Conservation (phyloP, 2,888 invertebrate genomes). For the Nephrotoma appendiculata region DNA sequence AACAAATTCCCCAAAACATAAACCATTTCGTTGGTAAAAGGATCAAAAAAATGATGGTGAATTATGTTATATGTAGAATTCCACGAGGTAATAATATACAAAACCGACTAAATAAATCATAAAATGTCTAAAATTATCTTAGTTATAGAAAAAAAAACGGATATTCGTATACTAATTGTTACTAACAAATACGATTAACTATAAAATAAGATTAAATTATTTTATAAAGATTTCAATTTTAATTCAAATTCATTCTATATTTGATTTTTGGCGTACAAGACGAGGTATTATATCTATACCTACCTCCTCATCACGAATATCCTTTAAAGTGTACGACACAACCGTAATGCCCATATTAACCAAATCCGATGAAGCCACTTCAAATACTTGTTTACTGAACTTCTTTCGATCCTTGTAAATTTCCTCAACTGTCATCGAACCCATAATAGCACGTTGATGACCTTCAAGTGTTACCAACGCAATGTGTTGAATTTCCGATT, state of each 20-base stretch:
- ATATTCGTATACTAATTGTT: neutral
- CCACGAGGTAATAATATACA: neutral
- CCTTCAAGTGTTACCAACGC: conserved; percentile 85
- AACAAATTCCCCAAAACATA: neutral
- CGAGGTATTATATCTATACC: conserved; percentile 11
- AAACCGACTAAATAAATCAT: neutral
- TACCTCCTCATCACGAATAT: conserved; percentile 90
- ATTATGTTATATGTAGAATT: neutral
- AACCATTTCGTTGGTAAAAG: neutral
- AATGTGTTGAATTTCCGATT: conserved; percentile 79
- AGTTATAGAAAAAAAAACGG: neutral
- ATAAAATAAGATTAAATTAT: neutral
- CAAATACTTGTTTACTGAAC: conserved; percentile 88
- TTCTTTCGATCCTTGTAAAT: conserved; percentile 93
- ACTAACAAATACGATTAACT: neutral
- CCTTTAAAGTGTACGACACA: conserved; percentile 87
- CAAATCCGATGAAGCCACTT: conserved; percentile 87
- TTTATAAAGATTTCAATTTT: neutral
- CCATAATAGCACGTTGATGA: conserved; percentile 92
- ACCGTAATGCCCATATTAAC: conserved; percentile 96
- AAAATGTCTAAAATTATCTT: neutral
- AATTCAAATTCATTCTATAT: neutral
- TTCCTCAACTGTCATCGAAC: conserved; percentile 93
- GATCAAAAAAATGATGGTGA: neutral
- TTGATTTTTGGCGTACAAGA: neutral